Evolutionary conservation across 2,113 vertebrate genomes (phyloP).

Genomic region (Progne subis): DNA sequence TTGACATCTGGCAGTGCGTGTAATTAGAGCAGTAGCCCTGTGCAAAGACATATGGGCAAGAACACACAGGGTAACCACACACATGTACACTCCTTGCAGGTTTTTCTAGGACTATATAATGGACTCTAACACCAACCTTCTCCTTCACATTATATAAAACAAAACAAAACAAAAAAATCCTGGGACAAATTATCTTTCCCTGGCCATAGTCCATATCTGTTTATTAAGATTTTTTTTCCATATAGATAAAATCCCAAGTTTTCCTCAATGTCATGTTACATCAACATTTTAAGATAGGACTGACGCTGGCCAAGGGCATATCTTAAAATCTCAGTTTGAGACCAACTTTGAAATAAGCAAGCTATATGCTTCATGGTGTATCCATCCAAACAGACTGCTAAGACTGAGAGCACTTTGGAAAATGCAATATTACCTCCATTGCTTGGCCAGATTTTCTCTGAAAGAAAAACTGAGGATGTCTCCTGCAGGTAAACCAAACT

Average conservation of each 20-base stretch:
- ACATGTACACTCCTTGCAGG: background rate
- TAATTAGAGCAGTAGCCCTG: background rate
- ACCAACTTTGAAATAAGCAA: background rate
- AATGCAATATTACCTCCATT: accelerated
- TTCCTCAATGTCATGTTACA: background rate
- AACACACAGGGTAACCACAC: background rate
- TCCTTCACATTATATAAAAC: background rate
- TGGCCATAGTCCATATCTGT: background rate
- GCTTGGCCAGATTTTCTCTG: background rate
- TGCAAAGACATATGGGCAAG: background rate
- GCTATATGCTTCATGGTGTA: background rate
- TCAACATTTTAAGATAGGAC: background rate
- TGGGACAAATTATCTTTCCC: background rate
- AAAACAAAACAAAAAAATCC: background rate
- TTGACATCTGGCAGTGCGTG: background rate
- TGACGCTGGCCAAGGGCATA: background rate
- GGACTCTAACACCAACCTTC: background rate
- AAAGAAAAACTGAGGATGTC: background rate
- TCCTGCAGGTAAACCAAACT: background rate
- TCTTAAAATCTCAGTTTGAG: background rate
- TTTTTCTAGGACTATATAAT: background rate
- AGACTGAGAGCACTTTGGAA: background rate
- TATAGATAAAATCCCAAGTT: background rate
- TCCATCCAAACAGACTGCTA: background rate
- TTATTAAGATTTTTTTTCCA: background rate